phyloP scores from a whole-genome alignment of 2,113 vertebrate genomes.

The Ceyx cyanopectus region DNA sequence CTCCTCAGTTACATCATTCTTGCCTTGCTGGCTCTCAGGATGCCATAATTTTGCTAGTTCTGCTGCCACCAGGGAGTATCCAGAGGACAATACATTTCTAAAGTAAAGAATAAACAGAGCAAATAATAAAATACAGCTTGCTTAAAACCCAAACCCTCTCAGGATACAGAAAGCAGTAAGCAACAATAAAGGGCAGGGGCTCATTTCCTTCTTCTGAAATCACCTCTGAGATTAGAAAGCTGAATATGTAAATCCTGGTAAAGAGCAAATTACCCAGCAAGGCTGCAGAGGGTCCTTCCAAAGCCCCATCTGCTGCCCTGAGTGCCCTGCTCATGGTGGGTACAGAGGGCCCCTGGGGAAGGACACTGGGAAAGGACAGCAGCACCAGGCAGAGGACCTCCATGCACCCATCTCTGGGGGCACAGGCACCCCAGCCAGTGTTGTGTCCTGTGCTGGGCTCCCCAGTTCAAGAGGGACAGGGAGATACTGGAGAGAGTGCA shows the following conservation, averaged over 20 bases:
- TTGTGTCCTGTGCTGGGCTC: too few relatives aligned
- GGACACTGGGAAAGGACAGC: background rate
- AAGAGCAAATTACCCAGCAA: background rate
- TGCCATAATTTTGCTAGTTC: background rate
- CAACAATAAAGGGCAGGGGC: background rate
- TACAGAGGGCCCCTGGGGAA: background rate
- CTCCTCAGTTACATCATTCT: background rate
- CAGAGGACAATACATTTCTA: background rate
- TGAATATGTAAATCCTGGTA: background rate
- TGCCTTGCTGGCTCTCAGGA: background rate
- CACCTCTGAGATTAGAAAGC: background rate
- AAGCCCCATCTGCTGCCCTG: background rate
- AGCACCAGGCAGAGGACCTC: background rate
- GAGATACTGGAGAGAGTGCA: too few relatives aligned
- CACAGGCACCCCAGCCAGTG: background rate
- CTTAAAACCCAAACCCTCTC: background rate
- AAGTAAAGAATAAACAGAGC: background rate
- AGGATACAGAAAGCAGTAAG: background rate
- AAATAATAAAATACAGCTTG: background rate
- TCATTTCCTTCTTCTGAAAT: constrained; percentile 28
- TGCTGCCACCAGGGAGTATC: background rate
- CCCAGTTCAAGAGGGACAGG: too few relatives aligned
- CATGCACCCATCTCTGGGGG: background rate
- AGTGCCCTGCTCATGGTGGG: background rate
- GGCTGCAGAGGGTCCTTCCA: background rate